Conservation (phyloP, 2,888 invertebrate genomes). For the Leptinotarsa rubiginosa region DNA sequence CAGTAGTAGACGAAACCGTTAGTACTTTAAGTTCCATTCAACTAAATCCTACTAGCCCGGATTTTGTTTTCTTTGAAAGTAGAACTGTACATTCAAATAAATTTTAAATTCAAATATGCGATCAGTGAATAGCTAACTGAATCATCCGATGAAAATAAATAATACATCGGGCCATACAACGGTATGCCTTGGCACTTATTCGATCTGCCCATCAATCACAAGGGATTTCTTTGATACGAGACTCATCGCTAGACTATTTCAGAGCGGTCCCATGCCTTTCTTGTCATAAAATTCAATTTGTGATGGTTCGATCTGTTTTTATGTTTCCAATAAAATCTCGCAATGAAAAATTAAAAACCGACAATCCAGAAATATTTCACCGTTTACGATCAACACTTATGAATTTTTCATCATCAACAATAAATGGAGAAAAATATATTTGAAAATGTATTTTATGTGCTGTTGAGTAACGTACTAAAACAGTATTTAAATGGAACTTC, state of each 20-base stretch:
- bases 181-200: neutral
- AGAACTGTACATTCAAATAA: too few relatives aligned
- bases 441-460: conserved; percentile 7
- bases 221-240: neutral
- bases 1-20: too few relatives aligned
- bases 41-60: too few relatives aligned
- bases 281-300: neutral
- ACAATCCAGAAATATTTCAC: conserved; percentile 15
- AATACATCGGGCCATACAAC: neutral
- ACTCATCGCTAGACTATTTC: neutral
- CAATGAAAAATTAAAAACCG: conserved; percentile 1
- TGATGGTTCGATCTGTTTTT: neutral
- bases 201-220: neutral
- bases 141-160: neutral
- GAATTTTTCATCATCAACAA: conserved; percentile 6
- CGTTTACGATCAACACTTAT: conserved; percentile 9
- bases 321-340: neutral
- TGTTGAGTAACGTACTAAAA: conserved; percentile 8
- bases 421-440: conserved; percentile 4
- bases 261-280: neutral
- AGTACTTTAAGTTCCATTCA: too few relatives aligned
- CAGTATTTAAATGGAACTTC: conserved; percentile 14
- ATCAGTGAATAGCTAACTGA: neutral
- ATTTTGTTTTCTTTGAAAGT: too few relatives aligned
- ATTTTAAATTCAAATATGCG: neutral